Conservation (phyloP, 2,113 vertebrate species). For the Heterotis niloticus region DNA sequence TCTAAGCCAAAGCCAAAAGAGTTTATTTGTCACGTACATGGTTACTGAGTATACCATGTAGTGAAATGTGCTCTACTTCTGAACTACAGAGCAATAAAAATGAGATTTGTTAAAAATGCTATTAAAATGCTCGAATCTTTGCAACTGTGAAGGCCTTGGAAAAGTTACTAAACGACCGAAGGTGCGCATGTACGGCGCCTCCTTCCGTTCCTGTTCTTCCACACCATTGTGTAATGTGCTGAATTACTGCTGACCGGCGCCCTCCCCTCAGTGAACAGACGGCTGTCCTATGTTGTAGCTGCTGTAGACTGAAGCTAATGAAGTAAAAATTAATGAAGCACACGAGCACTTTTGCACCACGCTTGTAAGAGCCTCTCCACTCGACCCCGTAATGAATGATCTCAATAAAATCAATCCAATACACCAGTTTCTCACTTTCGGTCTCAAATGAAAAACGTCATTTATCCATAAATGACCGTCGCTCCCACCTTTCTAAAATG, state of each 20-base stretch:
- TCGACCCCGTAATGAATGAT: slow-evolving; percentile 74
- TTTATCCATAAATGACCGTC: slow-evolving; percentile 58
- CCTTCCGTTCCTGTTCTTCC: too few relatives aligned
- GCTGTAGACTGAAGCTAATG: slow-evolving; percentile 73
- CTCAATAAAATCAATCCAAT: slow-evolving; percentile 79
- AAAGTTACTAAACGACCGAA: too few relatives aligned
- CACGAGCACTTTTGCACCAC: slow-evolving; percentile 64
- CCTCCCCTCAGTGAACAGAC: slow-evolving; percentile 47
- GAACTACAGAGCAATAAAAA: too few relatives aligned
- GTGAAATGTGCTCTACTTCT: too few relatives aligned
- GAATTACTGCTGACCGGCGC: slow-evolving; percentile 38
- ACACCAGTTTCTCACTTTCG: slow-evolving; percentile 70
- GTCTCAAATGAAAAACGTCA: slow-evolving; percentile 56
- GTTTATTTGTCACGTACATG: too few relatives aligned
- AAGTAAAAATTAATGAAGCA: slow-evolving; percentile 78
- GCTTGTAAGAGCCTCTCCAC: slow-evolving; percentile 66
- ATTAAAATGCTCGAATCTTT: too few relatives aligned
- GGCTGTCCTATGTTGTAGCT: slow-evolving; percentile 61
- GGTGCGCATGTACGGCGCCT: too few relatives aligned
- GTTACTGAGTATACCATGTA: too few relatives aligned
- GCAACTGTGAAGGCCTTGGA: too few relatives aligned
- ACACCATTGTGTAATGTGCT: slow-evolving; percentile 37
- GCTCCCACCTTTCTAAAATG: slow-evolving; percentile 45
- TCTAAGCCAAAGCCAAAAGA: too few relatives aligned
- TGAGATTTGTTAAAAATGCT: too few relatives aligned